Base-by-base conservation (phyloP, 2,888 invertebrate species). In the Pomacea canaliculata region DNA sequence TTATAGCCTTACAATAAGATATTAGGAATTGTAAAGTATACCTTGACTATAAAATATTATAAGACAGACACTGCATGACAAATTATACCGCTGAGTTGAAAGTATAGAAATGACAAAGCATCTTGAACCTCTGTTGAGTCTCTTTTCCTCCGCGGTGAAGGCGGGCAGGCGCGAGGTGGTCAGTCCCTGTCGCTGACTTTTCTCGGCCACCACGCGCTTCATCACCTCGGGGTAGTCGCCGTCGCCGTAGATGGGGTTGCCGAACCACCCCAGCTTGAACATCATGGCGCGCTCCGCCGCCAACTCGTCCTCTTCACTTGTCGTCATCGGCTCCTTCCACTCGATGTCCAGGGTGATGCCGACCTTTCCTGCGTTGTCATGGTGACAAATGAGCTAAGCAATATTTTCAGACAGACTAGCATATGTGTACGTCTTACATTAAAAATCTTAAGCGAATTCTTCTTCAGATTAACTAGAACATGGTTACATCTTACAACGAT, bases 191-290 rank as follows among this genome's bases (percentile, higher is more conserved):
- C 78, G 76, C 51, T 76, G 73, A 69, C 88, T 88, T 73, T 86
- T 84, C 16, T 69, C 72, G 13, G 70, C 85, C 5, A 89, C 83
- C 46, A 67, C 77, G 12, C 84, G 77, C 72, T 86, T 87, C 88
- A 89, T 87, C 2, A 87, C 85, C 13, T 85, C 80, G 1, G 87
- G 87, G 76, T 88, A 95, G 91, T 95, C 94, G 1, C 90, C 90
- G 74, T 86, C 84, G 18, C 86, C 87, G 77, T 80, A 85, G 23
- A 85, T 81, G 67, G 90, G 87, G 78, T 89, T 86, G 27, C 88
- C 89, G 78, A 88, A 90, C 89, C 88, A 88, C 49, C 90, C 90
- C 12, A 89, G 81, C 71, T 86, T 86, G 77, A 88, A 88, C 73
- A 87, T 83, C 9, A 87, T 78, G 5, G 86, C 86, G 49, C 86